Percentiles rank a stretch among this genome's conserved stretches.
Evolutionary conservation across 2,113 vertebrate species (phyloP).

Genomic region (Ceyx margarethae): DNA sequence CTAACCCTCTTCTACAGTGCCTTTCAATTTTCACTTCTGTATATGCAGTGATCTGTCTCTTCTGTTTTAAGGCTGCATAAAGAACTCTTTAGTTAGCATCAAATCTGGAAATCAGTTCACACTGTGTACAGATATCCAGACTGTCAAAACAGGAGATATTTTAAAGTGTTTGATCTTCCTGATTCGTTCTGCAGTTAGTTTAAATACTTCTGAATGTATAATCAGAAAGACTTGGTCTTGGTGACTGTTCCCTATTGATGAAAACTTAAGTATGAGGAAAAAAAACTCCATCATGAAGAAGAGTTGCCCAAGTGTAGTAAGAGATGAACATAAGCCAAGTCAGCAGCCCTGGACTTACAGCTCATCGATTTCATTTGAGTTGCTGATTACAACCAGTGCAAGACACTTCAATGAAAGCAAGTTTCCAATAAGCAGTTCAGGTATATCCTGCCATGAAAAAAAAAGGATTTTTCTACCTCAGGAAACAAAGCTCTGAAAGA

Average conservation of each 20-base stretch:
- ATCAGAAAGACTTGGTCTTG: background rate
- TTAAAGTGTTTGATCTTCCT: conserved; percentile 1
- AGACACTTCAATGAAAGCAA: background rate
- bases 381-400: background rate
- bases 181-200: background rate
- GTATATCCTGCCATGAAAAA: background rate
- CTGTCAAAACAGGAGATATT: conserved; percentile 29
- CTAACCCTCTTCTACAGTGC: background rate
- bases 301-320: background rate
- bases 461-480: background rate
- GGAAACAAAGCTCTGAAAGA: background rate
- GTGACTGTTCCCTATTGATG: background rate
- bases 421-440: background rate
- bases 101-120: background rate
- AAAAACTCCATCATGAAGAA: background rate
- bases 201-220: background rate
- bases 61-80: background rate
- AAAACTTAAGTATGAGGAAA: background rate
- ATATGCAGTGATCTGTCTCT: background rate
- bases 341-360: background rate
- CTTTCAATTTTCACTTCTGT: background rate
- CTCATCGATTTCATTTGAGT: background rate
- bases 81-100: background rate
- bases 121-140: background rate
- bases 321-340: background rate